Base-by-base conservation (phyloP, 1,140 invertebrate genomes). In the Ooceraea biroi region DNA sequence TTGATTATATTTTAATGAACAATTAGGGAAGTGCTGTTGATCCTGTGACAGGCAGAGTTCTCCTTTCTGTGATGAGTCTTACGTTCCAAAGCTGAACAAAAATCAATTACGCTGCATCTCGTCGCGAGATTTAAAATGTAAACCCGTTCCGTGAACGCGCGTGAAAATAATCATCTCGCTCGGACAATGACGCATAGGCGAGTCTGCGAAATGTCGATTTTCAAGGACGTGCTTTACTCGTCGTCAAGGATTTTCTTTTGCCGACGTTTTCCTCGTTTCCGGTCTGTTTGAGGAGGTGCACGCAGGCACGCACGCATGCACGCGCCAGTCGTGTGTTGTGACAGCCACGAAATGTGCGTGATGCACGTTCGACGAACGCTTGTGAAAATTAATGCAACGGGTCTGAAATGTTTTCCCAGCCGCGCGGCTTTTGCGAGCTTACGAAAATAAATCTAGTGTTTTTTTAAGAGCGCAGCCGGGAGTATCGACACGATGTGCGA, bases 361-460 rank as follows among this genome's bases (percentile, higher is more conserved):
- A 73, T 17, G 8, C 57, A 30, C 63, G 46, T 63, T 55, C 48
- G 25, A 22, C 8, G 17, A 84, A 69, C 11, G 44, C 14, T 68
- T 44, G 63, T 30, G 50, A 57, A 69, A 44, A 78, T 78, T 69
- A 69, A 68, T 57, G 22, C 44, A 68, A 48, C 44, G 27, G 14
- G 36, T 11, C 27, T 57, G 17, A 48, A 84, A 72, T 52, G 55
- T 85, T 78, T 71, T 65, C 44, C 0, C 46, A 17, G 27, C 14
- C 65, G 46, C 65, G 22, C 17, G 14, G 22, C 22, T 57, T 50
- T 27, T 65, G 36, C n/a, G 30, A 27, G 12, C 52, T 46, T 14
- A 48, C 27, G 36, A 78, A 85, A 86, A 86, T 58, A 80, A 85
- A 80, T 50, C 2, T 14, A 36, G 30, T 69, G 55, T 60, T 76